phyloP scores from a whole-genome alignment of 2,888 invertebrate species.

The Aporophyla lueneburgensis region DNA sequence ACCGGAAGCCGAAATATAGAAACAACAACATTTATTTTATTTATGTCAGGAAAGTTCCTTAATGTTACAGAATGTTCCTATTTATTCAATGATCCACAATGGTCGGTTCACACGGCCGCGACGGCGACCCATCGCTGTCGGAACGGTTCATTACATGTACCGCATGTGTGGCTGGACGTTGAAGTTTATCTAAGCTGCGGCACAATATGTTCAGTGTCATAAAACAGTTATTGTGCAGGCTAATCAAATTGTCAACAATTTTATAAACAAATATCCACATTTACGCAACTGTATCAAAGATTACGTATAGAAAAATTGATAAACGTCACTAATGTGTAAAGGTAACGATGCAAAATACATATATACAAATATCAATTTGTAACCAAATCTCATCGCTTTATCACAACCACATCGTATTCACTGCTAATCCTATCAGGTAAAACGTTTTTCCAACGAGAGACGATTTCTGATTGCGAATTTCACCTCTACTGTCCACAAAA shows the following conservation, averaged over 20 bases:
- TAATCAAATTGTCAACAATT: not conserved
- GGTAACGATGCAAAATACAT: too few species aligned
- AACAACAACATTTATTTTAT: slow-evolving; percentile 17
- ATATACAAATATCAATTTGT: not conserved
- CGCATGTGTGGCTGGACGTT: too few species aligned
- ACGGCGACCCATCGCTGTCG: not conserved
- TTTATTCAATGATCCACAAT: slow-evolving; percentile 7
- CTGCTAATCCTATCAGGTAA: slow-evolving; percentile 2
- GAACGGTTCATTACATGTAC: not conserved
- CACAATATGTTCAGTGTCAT: not conserved
- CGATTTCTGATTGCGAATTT: not conserved
- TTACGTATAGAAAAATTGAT: too few species aligned
- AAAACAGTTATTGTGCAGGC: not conserved
- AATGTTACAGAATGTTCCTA: slow-evolving; percentile 1
- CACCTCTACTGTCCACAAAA: not conserved
- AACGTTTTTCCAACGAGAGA: slow-evolving; percentile 2
- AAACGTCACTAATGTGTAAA: too few species aligned
- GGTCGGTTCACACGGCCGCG: not conserved
- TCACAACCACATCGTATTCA: slow-evolving; percentile 8
- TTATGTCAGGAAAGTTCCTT: not conserved
- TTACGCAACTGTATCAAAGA: too few species aligned
- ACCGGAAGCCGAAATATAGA: not conserved
- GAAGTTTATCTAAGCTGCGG: not conserved
- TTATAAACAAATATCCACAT: not conserved
- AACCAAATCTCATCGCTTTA: slow-evolving; percentile 19